A percentile compares a stretch with the other conserved stretches of the same genome.
phyloP scores from a whole-genome alignment of 2,797 vertebrate genomes.

The Sebastolobus alascanus region DNA sequence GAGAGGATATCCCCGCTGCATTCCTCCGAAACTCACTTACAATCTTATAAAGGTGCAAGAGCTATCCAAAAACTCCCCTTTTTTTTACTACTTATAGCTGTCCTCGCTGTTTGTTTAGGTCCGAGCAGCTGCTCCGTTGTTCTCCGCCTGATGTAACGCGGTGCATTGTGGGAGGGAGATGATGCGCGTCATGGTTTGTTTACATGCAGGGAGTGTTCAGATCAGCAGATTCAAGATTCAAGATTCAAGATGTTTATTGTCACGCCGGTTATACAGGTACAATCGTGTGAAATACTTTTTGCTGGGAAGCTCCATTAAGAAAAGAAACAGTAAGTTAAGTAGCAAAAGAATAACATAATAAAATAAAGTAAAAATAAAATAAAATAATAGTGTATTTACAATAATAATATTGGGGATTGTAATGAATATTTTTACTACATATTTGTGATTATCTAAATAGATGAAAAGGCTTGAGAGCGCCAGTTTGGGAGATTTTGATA shows the following conservation, averaged over 20 bases:
- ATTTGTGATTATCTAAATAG: neutral
- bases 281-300: too few relatives aligned
- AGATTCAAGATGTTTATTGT: too few relatives aligned
- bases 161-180: constrained; percentile 73
- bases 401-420: neutral
- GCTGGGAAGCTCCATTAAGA: too few relatives aligned
- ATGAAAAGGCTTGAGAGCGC: neutral
- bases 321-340: too few relatives aligned
- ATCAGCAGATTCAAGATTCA: neutral
- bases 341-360: too few relatives aligned
- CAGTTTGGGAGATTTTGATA: neutral
- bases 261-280: too few relatives aligned
- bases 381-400: too few relatives aligned
- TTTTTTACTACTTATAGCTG: neutral
- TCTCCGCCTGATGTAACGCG: constrained; percentile 14
- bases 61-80: rapidly evolving
- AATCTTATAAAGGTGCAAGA: neutral
- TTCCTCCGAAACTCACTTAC: neutral
- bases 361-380: too few relatives aligned
- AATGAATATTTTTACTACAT: neutral
- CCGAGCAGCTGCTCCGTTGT: constrained; percentile 1
- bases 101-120: neutral
- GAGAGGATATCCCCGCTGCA: constrained; percentile 17
- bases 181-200: constrained; percentile 77
- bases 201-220: constrained; percentile 40